Conservation (phyloP, 1,140 invertebrate species). For the Cydia amplana region DNA sequence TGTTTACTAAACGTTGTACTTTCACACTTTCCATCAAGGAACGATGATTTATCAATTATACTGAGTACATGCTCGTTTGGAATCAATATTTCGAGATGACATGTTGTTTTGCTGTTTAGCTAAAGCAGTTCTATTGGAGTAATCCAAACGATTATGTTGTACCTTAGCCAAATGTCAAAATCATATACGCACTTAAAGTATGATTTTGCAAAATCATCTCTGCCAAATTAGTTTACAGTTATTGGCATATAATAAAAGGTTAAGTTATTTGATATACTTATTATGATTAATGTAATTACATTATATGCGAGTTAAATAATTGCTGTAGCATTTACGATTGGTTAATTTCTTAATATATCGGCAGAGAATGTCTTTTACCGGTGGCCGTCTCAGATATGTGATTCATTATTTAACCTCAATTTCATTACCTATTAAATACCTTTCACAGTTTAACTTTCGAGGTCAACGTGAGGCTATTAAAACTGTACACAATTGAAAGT, state of each 20-base stretch:
- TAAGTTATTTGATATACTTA: too few species aligned
- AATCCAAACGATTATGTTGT: too few species aligned
- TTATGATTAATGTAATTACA: too few species aligned
- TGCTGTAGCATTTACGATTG: neutral
- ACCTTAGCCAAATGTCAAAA: too few species aligned
- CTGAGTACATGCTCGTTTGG: slow-evolving; percentile 2
- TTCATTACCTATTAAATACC: slow-evolving; percentile 4
- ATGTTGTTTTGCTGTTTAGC: neutral
- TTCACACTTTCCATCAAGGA: slow-evolving; percentile 21
- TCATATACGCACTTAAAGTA: too few species aligned
- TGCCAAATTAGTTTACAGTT: too few species aligned
- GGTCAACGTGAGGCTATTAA: slow-evolving; percentile 26
- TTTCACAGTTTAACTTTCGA: slow-evolving; percentile 19
- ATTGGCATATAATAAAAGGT: too few species aligned
- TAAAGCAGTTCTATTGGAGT: neutral
- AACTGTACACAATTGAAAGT: slow-evolving; percentile 31
- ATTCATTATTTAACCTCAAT: neutral
- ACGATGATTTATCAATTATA: slow-evolving; percentile 7
- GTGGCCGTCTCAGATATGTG: neutral
- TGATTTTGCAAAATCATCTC: too few species aligned
- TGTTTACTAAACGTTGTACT: neutral
- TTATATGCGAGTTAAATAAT: too few species aligned
- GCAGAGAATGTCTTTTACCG: neutral
- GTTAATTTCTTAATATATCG: neutral
- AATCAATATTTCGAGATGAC: slow-evolving; percentile 16